Percentiles rank a stretch among this genome's conserved stretches.
Evolutionary conservation across 2,888 invertebrate species (phyloP).

Genomic region (Drosophila kambysellisi): DNA sequence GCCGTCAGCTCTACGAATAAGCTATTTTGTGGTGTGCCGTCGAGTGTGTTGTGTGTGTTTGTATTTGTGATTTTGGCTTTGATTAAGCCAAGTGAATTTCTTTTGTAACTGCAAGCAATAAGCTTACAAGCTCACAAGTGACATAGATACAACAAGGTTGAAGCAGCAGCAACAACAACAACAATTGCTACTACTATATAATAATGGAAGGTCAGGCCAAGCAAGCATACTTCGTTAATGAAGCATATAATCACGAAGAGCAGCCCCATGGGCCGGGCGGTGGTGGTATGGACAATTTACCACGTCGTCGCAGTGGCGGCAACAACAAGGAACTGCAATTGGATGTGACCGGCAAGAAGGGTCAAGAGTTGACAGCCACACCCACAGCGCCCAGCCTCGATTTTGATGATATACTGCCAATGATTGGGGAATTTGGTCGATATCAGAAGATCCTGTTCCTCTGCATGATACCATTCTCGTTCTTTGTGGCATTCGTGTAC

Average conservation of each 20-base stretch:
- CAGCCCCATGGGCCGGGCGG: slow-evolving; percentile 43
- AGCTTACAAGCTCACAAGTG: slow-evolving; percentile 46
- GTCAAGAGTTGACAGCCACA: slow-evolving; percentile 24
- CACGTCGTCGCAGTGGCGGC: slow-evolving; percentile 81
- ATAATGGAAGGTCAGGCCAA: slow-evolving; percentile 73
- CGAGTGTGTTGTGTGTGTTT: slow-evolving; percentile 12
- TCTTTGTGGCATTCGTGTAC: slow-evolving; percentile 95
- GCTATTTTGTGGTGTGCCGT: slow-evolving; percentile 1
- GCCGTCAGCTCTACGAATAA: slow-evolving; percentile 41
- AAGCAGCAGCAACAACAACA: slow-evolving; percentile 6
- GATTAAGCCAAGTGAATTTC: slow-evolving; percentile 62
- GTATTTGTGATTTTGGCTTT: slow-evolving; percentile 8
- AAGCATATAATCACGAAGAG: slow-evolving; percentile 72
- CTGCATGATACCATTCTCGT: slow-evolving; percentile 94
- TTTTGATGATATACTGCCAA: slow-evolving; percentile 93
- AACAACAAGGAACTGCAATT: slow-evolving; percentile 76
- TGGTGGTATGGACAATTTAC: slow-evolving; percentile 50
- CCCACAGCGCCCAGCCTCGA: slow-evolving; percentile 86
- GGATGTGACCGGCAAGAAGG: slow-evolving; percentile 51
- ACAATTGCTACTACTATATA: slow-evolving; percentile 2
- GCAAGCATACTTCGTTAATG: slow-evolving; percentile 78
- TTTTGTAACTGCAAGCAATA: slow-evolving; percentile 39
- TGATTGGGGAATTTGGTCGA: slow-evolving; percentile 93
- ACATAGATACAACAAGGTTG: slow-evolving; percentile 54
- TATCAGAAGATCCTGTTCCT: slow-evolving; percentile 94